Evolutionary conservation across 2,797 vertebrate genomes (phyloP).

Genomic region (Numenius phaeopus): DNA sequence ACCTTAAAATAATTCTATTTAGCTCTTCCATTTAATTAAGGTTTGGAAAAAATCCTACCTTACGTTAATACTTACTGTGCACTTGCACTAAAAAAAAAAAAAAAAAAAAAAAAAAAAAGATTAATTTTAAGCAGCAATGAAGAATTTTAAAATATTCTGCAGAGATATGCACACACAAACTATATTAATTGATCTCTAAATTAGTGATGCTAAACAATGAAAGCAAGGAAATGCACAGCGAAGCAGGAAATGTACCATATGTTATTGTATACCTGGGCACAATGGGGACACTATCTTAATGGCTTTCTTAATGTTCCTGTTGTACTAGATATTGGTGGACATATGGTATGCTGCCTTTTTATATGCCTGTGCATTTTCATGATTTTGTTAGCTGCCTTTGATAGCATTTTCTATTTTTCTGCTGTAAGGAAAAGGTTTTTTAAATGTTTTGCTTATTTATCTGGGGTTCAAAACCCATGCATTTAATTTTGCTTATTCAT

Average conservation of each 20-base stretch:
- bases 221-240: conserved; percentile 25
- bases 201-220: conserved; percentile 16
- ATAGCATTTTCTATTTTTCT: conserved; percentile 17
- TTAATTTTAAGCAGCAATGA: not conserved
- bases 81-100: not conserved
- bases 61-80: not conserved
- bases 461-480: not conserved
- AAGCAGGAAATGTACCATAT: conserved; percentile 63
- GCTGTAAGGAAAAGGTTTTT: not conserved
- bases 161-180: not conserved
- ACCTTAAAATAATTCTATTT: not conserved
- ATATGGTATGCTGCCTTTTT: conserved; percentile 55
- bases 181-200: conserved; percentile 23
- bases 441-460: not conserved
- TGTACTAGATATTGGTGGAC: conserved; percentile 35
- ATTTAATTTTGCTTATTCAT: not conserved
- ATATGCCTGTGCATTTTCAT: conserved; percentile 7
- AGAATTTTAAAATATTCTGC: not conserved
- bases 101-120: not conserved
- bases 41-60: not conserved
- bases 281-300: conserved; percentile 33
- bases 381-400: conserved; percentile 14
- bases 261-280: conserved; percentile 47
- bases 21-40: not conserved
- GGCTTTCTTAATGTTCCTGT: conserved; percentile 44